Evolutionary conservation across 2,797 vertebrate species (phyloP).

Genomic region (Hoplostethus atlanticus): DNA sequence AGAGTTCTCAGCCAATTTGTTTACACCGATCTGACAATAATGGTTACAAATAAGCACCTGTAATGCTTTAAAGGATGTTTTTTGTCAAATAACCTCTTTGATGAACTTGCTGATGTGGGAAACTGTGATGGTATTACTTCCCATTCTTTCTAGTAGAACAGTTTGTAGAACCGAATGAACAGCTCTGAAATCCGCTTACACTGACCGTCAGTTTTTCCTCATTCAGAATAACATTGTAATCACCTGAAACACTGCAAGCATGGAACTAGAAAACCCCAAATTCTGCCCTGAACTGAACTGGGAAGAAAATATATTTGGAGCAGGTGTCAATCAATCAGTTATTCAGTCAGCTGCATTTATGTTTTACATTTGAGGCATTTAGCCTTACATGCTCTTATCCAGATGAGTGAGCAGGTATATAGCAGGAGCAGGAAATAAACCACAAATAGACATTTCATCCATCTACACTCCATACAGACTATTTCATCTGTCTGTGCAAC

Average conservation of each 20-base stretch:
- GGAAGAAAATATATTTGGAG: background rate
- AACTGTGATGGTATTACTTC: conserved; percentile 27
- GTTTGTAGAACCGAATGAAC: conserved; percentile 12
- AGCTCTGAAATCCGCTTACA: background rate
- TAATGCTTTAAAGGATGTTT: background rate
- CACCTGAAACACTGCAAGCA: conserved; percentile 21
- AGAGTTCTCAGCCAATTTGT: background rate
- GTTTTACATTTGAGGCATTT: background rate
- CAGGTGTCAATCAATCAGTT: background rate
- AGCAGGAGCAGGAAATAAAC: no score
- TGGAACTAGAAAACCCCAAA: conserved; percentile 16
- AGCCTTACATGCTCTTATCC: background rate
- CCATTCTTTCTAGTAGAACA: conserved; percentile 22
- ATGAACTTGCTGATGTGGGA: background rate
- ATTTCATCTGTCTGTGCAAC: background rate
- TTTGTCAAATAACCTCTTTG: background rate
- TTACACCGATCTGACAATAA: background rate
- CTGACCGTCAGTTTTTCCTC: conserved; percentile 1
- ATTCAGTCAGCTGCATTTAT: background rate
- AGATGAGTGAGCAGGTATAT: conserved; percentile 20
- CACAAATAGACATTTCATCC: background rate
- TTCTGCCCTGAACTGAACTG: conserved; percentile 9
- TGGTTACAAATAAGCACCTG: background rate
- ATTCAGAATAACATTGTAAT: conserved; percentile 52
- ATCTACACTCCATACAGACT: no score